Evolutionary conservation across 2,113 vertebrate species (phyloP).

Genomic region (Sardina pilchardus): DNA sequence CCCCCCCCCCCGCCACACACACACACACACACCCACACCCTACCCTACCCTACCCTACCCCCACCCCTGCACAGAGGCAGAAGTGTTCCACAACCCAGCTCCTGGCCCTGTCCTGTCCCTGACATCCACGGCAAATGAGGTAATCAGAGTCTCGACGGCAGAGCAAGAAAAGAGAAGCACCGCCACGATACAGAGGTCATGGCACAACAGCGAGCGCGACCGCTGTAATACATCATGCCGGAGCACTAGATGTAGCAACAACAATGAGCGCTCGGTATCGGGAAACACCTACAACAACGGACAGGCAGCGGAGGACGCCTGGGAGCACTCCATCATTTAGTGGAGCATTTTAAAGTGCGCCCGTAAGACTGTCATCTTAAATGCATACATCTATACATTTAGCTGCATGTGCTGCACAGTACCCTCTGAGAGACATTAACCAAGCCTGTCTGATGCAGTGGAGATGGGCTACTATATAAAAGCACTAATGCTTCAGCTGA

Average conservation of each 20-base stretch:
- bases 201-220: background rate
- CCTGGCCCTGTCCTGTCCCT: background rate
- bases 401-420: background rate
- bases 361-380: background rate
- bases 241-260: background rate
- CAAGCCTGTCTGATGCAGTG: background rate
- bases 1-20: background rate
- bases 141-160: background rate
- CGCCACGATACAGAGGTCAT: background rate
- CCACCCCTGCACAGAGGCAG: background rate
- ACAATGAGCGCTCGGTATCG: background rate
- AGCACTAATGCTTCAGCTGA: background rate
- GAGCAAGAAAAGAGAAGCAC: background rate
- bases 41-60: too few relatives aligned
- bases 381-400: background rate
- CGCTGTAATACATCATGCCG: background rate
- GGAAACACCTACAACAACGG: background rate
- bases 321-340: background rate
- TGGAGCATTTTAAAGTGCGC: background rate
- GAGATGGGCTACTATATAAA: background rate
- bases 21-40: too few relatives aligned
- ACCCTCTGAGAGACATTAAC: background rate
- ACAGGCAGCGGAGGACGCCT: background rate
- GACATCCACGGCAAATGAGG: background rate
- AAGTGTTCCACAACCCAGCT: background rate